Base-by-base conservation (phyloP, 2,113 vertebrate species). In the Charina bottae region DNA sequence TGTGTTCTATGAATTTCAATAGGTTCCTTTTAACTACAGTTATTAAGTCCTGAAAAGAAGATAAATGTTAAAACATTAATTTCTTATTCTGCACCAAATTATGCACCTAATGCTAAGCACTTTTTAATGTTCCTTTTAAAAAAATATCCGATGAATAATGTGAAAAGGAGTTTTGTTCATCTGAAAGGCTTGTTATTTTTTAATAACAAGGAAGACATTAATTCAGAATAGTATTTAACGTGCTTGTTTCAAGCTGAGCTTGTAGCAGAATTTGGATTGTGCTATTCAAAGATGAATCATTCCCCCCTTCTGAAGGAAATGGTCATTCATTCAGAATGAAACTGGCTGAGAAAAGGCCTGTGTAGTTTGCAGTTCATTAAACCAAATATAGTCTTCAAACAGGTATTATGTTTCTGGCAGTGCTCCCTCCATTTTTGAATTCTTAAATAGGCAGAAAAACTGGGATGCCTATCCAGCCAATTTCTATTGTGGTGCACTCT, bases 41-140 rank as follows among this genome's bases (percentile, higher is more conserved):
- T 85, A 90, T n/a, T 90, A 17, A 21, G 2, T 93, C 87, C 5
- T 6, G 55, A 89, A 91, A 85, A 54, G 2, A 58, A 78, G 33
- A 13, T 28, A 83, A 19, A 87, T 87, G 89, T 1, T 37, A 87
- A 90, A 91, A 88, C 86, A 87, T 21, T 93, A 92, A 96, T 93
- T 72, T 1, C 1, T 26, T 62, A 1, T 2, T 54, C n/a, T 46
- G 4, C 0, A 58, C 2, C 0, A 13, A 92, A 92, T 85, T 85
- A 78, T 26, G 7, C 49, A 78, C 42, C 84, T 90, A 54, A 9
- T 78, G 26, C 53, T 92, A 87, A 59, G 60, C 23, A n/a, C 28
- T 49, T 87, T 78, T 37, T 78, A 23, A 87, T 92, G 4, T 59
- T 1, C 83, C 33, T 26, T 91, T 72, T 13, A 5, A 1, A 72